Percentiles rank a stretch among this genome's conserved stretches.
These are phyloP conservation scores for Oxygymnocypris stewartii DNA, from an alignment of 2,113 vertebrate species.

Conservation along the genomic window DNA sequence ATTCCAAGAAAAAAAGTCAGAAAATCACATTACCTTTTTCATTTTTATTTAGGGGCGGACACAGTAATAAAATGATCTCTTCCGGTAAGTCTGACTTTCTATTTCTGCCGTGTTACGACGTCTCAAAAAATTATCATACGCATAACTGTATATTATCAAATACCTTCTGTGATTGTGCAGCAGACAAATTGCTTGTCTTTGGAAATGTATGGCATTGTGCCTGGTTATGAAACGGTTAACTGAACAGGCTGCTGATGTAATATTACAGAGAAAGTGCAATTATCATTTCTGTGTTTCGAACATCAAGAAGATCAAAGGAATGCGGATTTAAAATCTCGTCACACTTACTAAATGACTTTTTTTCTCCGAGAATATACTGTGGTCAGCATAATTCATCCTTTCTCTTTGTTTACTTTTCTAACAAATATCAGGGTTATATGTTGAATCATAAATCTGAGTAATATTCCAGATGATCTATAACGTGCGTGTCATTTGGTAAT, in stretches of 20 bases:
- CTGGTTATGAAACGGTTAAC: background rate
- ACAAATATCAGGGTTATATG: background rate
- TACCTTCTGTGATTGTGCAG: background rate
- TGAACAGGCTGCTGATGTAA: background rate
- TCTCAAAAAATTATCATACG: background rate
- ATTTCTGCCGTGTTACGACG: background rate
- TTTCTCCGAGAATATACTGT: background rate
- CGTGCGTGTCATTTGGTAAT: background rate
- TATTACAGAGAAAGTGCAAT: background rate
- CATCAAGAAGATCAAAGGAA: background rate
- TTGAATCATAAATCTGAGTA: background rate
- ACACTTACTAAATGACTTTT: background rate
- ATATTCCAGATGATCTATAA: constrained; percentile 11
- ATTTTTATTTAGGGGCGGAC: background rate
- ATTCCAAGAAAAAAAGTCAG: background rate
- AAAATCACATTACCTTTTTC: background rate
- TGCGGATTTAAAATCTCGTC: background rate
- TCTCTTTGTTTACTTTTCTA: background rate
- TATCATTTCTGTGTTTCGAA: background rate
- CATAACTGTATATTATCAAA: background rate
- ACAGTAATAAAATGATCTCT: background rate
- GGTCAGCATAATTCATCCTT: background rate
- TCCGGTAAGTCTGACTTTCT: background rate
- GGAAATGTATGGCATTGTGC: background rate
- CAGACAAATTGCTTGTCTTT: background rate